These are phyloP conservation scores for Ornithorhynchus anatinus DNA, from an alignment of 2,113 vertebrate genomes.

Conservation along the genomic window DNA sequence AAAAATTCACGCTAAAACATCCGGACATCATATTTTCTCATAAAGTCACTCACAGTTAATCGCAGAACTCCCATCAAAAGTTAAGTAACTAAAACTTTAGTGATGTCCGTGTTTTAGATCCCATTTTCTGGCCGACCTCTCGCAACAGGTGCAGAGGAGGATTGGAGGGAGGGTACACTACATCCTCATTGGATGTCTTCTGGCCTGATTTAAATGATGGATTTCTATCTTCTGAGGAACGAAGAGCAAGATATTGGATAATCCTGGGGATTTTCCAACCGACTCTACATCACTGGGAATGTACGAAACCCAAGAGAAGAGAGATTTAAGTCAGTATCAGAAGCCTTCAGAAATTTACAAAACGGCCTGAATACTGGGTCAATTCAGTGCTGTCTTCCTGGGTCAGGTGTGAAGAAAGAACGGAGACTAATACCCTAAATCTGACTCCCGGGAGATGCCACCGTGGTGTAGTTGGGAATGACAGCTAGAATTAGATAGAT, in stretches of 20 bases:
- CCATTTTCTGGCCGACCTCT: too few species aligned
- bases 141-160: constrained; percentile 7
- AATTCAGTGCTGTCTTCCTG: too few species aligned
- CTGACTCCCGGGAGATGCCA: too few species aligned
- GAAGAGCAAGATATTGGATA: not conserved
- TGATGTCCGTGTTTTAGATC: not conserved
- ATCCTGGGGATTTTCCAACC: not conserved
- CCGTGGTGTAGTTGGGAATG: too few species aligned
- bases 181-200: not conserved
- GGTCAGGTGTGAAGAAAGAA: too few species aligned
- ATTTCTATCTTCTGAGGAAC: too few species aligned
- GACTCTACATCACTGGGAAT: not conserved
- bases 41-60: not conserved
- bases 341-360: not conserved
- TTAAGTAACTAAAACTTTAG: constrained; percentile 2
- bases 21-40: not conserved
- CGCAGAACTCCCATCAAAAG: not conserved
- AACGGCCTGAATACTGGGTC: not conserved
- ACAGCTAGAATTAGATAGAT: too few species aligned
- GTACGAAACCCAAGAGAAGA: not conserved
- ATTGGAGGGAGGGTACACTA: not conserved
- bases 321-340: not conserved
- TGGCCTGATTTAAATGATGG: too few species aligned
- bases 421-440: too few species aligned
- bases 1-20: not conserved